Evolutionary conservation across 1,140 invertebrate genomes (phyloP), one percentile per base, ranked within the genome.

Genomic region (Zaprionus taronus): DNA sequence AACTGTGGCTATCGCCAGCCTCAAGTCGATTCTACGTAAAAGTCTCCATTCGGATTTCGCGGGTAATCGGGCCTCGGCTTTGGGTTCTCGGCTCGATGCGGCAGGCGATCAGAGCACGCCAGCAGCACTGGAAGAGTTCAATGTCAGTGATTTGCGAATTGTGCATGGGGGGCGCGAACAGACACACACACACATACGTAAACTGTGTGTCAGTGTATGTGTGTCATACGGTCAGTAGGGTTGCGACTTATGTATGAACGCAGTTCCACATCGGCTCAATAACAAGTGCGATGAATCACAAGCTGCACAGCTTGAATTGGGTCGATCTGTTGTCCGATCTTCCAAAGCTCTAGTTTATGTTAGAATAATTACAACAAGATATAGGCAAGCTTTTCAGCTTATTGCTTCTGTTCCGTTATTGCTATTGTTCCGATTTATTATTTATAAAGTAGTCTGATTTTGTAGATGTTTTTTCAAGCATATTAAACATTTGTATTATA

Each of bases 121-220:
- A 24, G 17, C 47, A 51, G 47, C 47, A 24, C 20, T 41, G 67
- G 22, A 55, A 71, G 73, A 75, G 73, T 75, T 75, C 73, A 75
- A 75, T 75, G 73, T 70, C 73, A 75, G 55, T 12, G 67, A 49
- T 53, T 57, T 75, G 73, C 73, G 58, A 75, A 71, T 71, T 75
- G 67, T 49, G 67, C 60, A 41, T 28, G 24, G 67, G 67, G 67
- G 73, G 60, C 55, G 67, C 68, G 60, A 44, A 72, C 41, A 44
- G 5, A 70, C 34, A 51, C 14, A 57, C 24, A 28, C 41, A 17
- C 44, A n/a, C 58, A 28, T 28, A 28, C 26, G 28, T 6, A 31
- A 31, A 7, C 7, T 41, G 49, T 66, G 31, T 14, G 15, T 24
- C 14, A n/a, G 31, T 65, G 36, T 41, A 34, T 67, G 17, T 28